Percentiles rank a stretch among this genome's conserved stretches.
Conservation (phyloP, 35 echinoderm and acorn worm species). For the Eucidaris tribuloides region DNA sequence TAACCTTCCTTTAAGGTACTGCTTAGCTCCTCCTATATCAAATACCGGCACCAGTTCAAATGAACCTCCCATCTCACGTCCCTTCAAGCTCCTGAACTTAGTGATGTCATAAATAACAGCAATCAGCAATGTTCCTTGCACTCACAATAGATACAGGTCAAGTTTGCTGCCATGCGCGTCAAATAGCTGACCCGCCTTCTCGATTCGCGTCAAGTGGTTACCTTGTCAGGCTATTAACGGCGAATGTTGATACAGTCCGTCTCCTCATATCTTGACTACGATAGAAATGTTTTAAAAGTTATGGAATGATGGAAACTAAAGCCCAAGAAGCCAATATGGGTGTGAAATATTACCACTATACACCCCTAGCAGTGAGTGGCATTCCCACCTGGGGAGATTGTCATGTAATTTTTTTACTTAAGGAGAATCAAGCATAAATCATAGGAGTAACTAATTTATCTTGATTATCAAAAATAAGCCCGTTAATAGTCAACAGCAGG, state of each 20-base stretch:
- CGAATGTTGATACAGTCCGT: constrained; percentile 17
- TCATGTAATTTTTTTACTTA: no score
- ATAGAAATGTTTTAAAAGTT: constrained; percentile 60
- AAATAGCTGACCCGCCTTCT: constrained; percentile 41
- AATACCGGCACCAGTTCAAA: constrained; percentile 58
- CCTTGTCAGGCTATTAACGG: constrained; percentile 10
- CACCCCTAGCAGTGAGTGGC: no score
- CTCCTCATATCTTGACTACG: constrained; percentile 5
- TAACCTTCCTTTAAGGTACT: constrained; percentile 38
- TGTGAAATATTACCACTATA: no score
- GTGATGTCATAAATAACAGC: constrained; percentile 44
- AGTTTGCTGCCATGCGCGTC: constrained; percentile 40
- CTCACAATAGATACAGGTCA: constrained; percentile 53
- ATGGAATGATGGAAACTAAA: no score
- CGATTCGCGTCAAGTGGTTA: constrained; percentile 46
- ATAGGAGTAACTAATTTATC: no score
- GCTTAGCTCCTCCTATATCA: constrained; percentile 41
- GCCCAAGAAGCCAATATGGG: no score
- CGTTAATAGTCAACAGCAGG: constrained; percentile 30
- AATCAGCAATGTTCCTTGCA: constrained; percentile 43
- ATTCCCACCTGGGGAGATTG: no score
- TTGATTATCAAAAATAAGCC: constrained; percentile 36
- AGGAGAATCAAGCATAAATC: no score
- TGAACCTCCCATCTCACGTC: constrained; percentile 41
- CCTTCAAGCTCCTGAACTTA: constrained; percentile 31